These are phyloP conservation scores for Cynoglossus semilaevis DNA, from an alignment of 2,113 vertebrate genomes.

Conservation along the genomic window DNA sequence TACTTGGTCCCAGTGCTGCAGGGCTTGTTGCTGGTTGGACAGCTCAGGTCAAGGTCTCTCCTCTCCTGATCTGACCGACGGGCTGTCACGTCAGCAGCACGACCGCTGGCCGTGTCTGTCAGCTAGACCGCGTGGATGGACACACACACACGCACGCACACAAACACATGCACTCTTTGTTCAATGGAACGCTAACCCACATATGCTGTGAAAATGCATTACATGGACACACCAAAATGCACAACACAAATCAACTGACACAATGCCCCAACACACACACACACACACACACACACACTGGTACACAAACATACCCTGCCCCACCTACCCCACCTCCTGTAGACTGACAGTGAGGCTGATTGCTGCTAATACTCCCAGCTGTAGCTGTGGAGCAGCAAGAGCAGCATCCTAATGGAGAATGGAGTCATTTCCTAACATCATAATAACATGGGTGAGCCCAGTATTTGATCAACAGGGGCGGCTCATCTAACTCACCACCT, in stretches of 20 bases:
- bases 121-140: constrained; percentile 27
- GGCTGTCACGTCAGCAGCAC: constrained; percentile 68
- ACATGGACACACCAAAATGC: constrained; percentile 16
- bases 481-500: constrained; percentile 42
- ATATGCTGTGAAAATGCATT: constrained; percentile 9
- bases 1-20: constrained; percentile 67
- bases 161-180: neutral
- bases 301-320: constrained; percentile 7
- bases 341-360: constrained; percentile 72
- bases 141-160: constrained; percentile 2
- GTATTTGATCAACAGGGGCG: constrained; percentile 59
- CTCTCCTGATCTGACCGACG: constrained; percentile 68
- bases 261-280: constrained; percentile 29
- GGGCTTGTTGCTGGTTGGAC: constrained; percentile 65
- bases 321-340: constrained; percentile 35
- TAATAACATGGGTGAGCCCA: constrained; percentile 60
- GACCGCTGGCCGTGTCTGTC: constrained; percentile 40
- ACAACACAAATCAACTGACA: constrained; percentile 24
- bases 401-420: constrained; percentile 69
- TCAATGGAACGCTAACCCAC: constrained; percentile 20
- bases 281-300: constrained; percentile 27
- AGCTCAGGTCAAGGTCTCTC: constrained; percentile 73
- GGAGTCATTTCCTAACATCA: constrained; percentile 65
- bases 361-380: constrained; percentile 71
- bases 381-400: constrained; percentile 57